Evolutionary conservation across 2,888 invertebrate genomes (phyloP), one percentile per base, ranked within the genome.

Genomic region (Eupithecia dodoneata): DNA sequence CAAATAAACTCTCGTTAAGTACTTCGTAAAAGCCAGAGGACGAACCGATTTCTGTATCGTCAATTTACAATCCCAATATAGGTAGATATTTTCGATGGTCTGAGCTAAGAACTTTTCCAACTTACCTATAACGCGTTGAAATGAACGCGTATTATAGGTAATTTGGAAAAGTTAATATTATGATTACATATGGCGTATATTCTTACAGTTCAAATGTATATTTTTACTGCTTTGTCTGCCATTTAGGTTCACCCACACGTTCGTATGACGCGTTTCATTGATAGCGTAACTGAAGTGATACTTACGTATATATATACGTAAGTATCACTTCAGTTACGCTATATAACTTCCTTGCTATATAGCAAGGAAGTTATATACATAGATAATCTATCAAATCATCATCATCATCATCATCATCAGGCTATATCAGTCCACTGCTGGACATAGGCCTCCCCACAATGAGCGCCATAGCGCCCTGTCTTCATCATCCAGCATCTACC

Each of bases 201-300:
- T 55, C n/a, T 6, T 55, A 55, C 9, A 59, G 18, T 59, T 18
- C 59, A 59, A 59, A 18, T 59, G 18, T 59, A 18, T 59, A 59
- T 18, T 30, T 59, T 63, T 63, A 63, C 59, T 45, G 67, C 45
- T 44, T 69, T 69, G 45, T 69, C 69, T 69, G 69, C 18, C 73
- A 80, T 78, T 79, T 76, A 78, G 81, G 77, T 75, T 80, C 80
- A 79, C 81, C 84, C 82, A 84, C 86, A 83, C 82, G 83, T 85
- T 83, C 75, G 74, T 65, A 75, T 87, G 87, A 86, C 87, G 70
- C 70, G 87, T 83, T 82, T 76, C 82, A 79, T 65, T 74, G 83
- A 83, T 85, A 86, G 80, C 81, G 80, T 77, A 81, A 79, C 18
- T 47, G 80, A 77, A 79, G 81, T 82, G 83, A 67, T 81, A 82